Evolutionary conservation across 1,140 invertebrate species (phyloP).

Genomic region (Diuraphis noxia): DNA sequence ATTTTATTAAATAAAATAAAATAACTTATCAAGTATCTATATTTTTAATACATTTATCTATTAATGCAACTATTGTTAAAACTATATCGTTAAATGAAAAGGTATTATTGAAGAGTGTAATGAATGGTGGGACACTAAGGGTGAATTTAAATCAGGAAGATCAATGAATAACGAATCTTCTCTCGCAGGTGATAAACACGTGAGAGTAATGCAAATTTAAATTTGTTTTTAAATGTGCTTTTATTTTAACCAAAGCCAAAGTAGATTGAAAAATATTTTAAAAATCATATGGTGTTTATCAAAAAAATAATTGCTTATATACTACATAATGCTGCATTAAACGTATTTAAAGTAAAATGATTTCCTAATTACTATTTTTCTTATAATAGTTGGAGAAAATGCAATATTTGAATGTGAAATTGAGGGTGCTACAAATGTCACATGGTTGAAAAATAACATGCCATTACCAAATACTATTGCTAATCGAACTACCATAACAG

Average conservation of each 20-base stretch:
- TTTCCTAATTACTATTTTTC: not conserved
- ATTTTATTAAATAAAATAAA: not conserved
- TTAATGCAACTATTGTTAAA: conserved; percentile 6
- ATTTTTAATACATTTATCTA: not conserved
- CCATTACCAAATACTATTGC: conserved; percentile 75
- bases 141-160: conserved; percentile 50
- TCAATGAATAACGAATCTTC: conserved; percentile 45
- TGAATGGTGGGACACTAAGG: conserved; percentile 49
- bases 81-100: conserved; percentile 36
- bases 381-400: conserved; percentile 76
- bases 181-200: conserved; percentile 51
- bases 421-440: conserved; percentile 67
- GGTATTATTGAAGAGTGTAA: conserved; percentile 46
- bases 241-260: conserved; percentile 37
- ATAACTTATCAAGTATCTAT: not conserved
- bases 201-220: conserved; percentile 45
- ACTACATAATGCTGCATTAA: conserved; percentile 35
- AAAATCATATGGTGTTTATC: not conserved
- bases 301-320: conserved; percentile 44
- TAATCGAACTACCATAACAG: conserved; percentile 71
- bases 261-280: conserved; percentile 29
- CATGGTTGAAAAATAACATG: conserved; percentile 90
- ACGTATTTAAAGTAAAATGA: not conserved
- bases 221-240: conserved; percentile 39
- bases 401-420: conserved; percentile 82